These are phyloP conservation scores for Tyrophagus putrescentiae DNA, from an alignment of 1,140 invertebrate species.

Conservation along the genomic window DNA sequence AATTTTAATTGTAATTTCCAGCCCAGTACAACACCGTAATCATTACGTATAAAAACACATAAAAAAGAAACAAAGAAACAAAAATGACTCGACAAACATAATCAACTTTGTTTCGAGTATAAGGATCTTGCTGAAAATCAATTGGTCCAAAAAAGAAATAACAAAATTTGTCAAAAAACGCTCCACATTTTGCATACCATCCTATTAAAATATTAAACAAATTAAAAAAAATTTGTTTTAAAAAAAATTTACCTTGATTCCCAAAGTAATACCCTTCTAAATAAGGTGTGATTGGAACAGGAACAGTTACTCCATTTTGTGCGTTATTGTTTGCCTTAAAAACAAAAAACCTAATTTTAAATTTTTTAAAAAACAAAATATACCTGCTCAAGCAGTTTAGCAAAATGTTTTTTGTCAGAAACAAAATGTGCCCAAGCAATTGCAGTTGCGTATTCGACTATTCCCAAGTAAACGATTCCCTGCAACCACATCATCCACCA, in stretches of 20 bases:
- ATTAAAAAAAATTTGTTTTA: too few species aligned
- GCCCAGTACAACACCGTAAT: neutral
- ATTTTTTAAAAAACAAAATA: neutral
- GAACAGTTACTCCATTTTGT: neutral
- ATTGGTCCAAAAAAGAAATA: conserved; percentile 14
- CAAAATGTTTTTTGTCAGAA: conserved; percentile 16
- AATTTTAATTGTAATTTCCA: conserved; percentile 13
- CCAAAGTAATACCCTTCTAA: conserved; percentile 15
- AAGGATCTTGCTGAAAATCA: conserved; percentile 14
- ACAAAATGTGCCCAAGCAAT: conserved; percentile 18
- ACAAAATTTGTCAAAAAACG: neutral
- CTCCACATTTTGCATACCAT: conserved; percentile 9
- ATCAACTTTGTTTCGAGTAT: conserved; percentile 22
- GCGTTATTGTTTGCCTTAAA: neutral
- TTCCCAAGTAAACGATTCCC: neutral
- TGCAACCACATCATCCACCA: conserved; percentile 23
- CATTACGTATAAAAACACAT: conserved; percentile 6
- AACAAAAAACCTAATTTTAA: too few species aligned
- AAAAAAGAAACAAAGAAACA: conserved; percentile 1
- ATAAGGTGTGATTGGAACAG: neutral
- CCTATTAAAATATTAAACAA: too few species aligned
- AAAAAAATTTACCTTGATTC: too few species aligned
- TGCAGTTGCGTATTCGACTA: conserved; percentile 19
- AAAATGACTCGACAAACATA: conserved; percentile 15
- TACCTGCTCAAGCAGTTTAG: neutral